Conservation (phyloP, 2,113 vertebrate genomes). For the Nycticorax nycticorax region DNA sequence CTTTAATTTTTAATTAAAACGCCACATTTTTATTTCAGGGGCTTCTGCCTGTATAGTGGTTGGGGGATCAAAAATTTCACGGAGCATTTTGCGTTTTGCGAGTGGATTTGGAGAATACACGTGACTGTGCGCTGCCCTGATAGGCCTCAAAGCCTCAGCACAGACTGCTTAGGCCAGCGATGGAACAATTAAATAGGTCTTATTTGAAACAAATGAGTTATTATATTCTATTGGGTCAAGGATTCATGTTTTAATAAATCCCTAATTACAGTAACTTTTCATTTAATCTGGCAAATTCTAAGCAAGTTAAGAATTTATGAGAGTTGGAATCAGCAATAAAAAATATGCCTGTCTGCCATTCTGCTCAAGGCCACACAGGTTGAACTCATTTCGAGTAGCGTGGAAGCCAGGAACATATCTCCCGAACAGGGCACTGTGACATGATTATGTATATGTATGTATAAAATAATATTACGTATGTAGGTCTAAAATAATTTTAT, state of each 20-base stretch:
- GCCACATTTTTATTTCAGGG: neutral
- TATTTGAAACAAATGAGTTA: slow-evolving; percentile 49
- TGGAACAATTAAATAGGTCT: slow-evolving; percentile 34
- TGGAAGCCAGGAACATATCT: neutral
- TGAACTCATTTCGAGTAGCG: neutral
- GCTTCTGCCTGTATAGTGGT: neutral
- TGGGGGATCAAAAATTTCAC: neutral
- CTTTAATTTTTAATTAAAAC: slow-evolving; percentile 22
- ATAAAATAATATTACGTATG: neutral
- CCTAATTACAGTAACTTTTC: slow-evolving; percentile 57
- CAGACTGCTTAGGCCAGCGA: neutral
- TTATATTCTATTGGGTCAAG: slow-evolving; percentile 27
- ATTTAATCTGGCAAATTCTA: slow-evolving; percentile 39
- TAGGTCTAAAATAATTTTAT: neutral
- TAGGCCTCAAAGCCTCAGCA: neutral
- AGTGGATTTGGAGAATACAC: neutral
- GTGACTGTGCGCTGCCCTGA: neutral
- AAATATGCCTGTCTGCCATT: slow-evolving; percentile 22
- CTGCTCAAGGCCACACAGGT: slow-evolving; percentile 59
- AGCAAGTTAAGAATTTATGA: slow-evolving; percentile 54
- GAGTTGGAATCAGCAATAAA: slow-evolving; percentile 37
- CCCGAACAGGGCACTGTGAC: neutral
- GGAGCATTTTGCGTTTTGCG: neutral
- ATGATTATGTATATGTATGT: neutral
- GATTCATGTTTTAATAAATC: slow-evolving; percentile 56